These are phyloP conservation scores for Hydropsyche betteni DNA, from an alignment of 2,888 invertebrate genomes.

Conservation along the genomic window DNA sequence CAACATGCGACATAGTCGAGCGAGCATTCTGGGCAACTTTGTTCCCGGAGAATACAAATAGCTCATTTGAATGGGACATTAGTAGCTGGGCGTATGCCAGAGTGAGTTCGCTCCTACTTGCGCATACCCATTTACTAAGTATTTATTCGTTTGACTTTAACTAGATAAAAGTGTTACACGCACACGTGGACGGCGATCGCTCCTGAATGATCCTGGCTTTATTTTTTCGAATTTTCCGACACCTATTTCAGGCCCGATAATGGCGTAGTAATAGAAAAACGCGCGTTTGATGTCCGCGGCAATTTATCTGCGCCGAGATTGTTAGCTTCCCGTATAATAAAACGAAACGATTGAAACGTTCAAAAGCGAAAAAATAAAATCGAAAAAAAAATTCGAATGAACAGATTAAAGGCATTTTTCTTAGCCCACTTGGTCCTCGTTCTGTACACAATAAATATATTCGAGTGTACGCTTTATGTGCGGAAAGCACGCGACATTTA, in stretches of 20 bases:
- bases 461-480: constrained; percentile 26
- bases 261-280: no score
- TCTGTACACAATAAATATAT: constrained; percentile 27
- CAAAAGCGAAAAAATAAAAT: not conserved
- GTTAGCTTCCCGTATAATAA: not conserved
- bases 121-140: not conserved
- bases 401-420: constrained; percentile 19
- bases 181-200: constrained; percentile 2
- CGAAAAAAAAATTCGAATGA: no score
- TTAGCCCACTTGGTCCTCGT: constrained; percentile 12
- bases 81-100: constrained; percentile 63
- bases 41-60: constrained; percentile 64
- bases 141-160: not conserved
- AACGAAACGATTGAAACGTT: constrained; percentile 5
- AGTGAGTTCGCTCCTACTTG: constrained; percentile 2
- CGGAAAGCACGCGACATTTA: constrained; percentile 32
- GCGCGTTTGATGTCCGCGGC: constrained; percentile 3
- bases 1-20: constrained; percentile 56
- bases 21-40: constrained; percentile 20
- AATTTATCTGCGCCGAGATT: constrained; percentile 14
- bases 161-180: constrained; percentile 8
- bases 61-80: constrained; percentile 66
- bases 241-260: not conserved
- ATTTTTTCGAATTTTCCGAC: not conserved
- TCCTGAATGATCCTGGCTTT: constrained; percentile 13